phyloP scores from a whole-genome alignment of 2,888 invertebrate genomes.

The Melipona bicolor region DNA sequence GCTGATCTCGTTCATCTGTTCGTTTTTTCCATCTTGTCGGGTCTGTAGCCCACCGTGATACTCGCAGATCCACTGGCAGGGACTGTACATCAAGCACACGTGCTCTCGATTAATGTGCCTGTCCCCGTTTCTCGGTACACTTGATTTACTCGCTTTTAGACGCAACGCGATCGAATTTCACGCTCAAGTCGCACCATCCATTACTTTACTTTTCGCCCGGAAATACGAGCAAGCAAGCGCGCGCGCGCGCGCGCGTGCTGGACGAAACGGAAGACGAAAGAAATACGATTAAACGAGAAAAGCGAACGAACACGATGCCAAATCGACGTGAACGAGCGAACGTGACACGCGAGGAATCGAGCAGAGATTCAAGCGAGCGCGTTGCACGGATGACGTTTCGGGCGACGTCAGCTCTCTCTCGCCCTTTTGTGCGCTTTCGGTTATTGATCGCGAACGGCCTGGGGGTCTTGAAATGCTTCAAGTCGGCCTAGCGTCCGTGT shows the following conservation, averaged over 20 bases:
- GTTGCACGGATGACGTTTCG: conserved; percentile 61
- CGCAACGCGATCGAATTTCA: conserved; percentile 29
- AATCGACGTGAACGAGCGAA: not conserved
- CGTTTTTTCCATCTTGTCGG: conserved; percentile 32
- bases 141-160: conserved; percentile 40
- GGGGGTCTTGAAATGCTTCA: conserved; percentile 22
- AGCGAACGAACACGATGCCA: not conserved
- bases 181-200: conserved; percentile 14
- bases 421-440: conserved; percentile 64
- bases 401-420: conserved; percentile 63
- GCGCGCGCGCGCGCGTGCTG: too few relatives aligned
- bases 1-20: conserved; percentile 43
- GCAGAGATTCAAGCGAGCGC: conserved; percentile 7
- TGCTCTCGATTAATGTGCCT: conserved; percentile 57
- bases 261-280: not conserved
- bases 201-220: too few relatives aligned
- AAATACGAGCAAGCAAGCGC: not conserved
- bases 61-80: conserved; percentile 21
- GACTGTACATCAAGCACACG: conserved; percentile 63
- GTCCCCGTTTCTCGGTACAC: conserved; percentile 31
- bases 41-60: conserved; percentile 36
- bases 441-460: conserved; percentile 69
- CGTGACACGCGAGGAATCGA: conserved; percentile 22
- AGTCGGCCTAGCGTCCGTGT: conserved; percentile 46
- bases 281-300: not conserved